Evolutionary conservation across 2,888 invertebrate species (phyloP), one percentile per base, ranked within the genome.

Genomic region (Andrena chrysosceles): DNA sequence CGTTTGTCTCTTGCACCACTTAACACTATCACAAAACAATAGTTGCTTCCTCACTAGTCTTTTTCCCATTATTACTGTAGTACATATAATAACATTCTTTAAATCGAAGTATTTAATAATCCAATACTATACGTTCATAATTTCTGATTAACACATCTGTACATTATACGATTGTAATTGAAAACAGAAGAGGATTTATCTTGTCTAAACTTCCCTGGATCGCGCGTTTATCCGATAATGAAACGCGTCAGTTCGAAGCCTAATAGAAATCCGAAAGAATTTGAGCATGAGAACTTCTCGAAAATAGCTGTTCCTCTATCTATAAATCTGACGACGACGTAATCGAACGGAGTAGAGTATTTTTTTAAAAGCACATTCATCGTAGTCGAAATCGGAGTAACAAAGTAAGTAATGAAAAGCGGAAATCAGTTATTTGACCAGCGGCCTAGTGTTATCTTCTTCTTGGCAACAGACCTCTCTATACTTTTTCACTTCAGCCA

Each of bases 401-500:
- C 77, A 84, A 82, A 84, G 73, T 82, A 84, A 82, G 84, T 85
- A 89, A 82, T 80, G 66, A 72, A 56, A 70, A 73, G 60, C 42
- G 60, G 60, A 71, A 68, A 75, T 76, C 52, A 88, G 86, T 95
- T 96, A 98, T 96, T 98, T 98, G 82, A 98, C 98, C 84, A 99
- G 95, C 8, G 98, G 98, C 89, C 98, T 96, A 63, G 98, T 98
- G 94, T 98, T 98, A 86, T 97, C 96, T 92, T 98, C 98, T 90
- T 98, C 98, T 94, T 98, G 98, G 94, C 98, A 98, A 84, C 98
- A 98, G 72, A 98, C 97, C 93, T 98, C 98, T 92, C 98, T 97
- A 93, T 98, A 99, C 92, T 97, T 97, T 92, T 98, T 97, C 23
- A 99, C 98, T 95, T 98, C 99, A 82, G 97, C 97, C 96, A 98